Conservation (phyloP, 2,888 invertebrate genomes). For the Netelia melanura region DNA sequence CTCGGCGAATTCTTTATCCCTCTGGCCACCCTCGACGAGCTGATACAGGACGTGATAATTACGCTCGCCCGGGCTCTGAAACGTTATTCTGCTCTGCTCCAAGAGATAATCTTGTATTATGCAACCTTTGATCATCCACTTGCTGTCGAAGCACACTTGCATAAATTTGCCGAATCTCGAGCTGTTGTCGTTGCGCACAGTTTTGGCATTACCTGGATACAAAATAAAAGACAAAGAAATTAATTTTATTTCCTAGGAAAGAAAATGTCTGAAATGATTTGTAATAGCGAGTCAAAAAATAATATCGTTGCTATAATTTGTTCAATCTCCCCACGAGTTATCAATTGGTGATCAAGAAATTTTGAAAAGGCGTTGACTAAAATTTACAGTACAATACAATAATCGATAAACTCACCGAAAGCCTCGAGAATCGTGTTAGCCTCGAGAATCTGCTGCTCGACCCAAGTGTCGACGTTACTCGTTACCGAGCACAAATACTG, state of each 20-base stretch:
- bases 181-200: slow-evolving; percentile 96
- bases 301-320: too few relatives aligned
- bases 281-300: too few relatives aligned
- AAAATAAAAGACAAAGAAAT: slow-evolving; percentile 18
- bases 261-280: slow-evolving; percentile 8
- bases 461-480: slow-evolving; percentile 94
- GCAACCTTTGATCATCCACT: slow-evolving; percentile 96
- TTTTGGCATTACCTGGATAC: slow-evolving; percentile 94
- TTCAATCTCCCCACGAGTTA: not conserved
- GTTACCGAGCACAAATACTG: slow-evolving; percentile 96
- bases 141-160: slow-evolving; percentile 95
- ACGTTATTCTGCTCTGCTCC: slow-evolving; percentile 96
- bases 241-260: slow-evolving; percentile 42
- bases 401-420: slow-evolving; percentile 89
- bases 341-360: not conserved
- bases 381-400: too few relatives aligned
- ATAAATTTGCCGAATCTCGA: slow-evolving; percentile 98
- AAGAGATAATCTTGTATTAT: slow-evolving; percentile 96
- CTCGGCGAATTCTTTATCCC: slow-evolving; percentile 91
- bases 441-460: slow-evolving; percentile 97
- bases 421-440: slow-evolving; percentile 97
- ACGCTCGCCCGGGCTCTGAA: slow-evolving; percentile 94
- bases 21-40: slow-evolving; percentile 94
- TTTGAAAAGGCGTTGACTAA: too few relatives aligned
- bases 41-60: slow-evolving; percentile 98